Conservation (phyloP, 2,888 invertebrate genomes). For the Automeris io region DNA sequence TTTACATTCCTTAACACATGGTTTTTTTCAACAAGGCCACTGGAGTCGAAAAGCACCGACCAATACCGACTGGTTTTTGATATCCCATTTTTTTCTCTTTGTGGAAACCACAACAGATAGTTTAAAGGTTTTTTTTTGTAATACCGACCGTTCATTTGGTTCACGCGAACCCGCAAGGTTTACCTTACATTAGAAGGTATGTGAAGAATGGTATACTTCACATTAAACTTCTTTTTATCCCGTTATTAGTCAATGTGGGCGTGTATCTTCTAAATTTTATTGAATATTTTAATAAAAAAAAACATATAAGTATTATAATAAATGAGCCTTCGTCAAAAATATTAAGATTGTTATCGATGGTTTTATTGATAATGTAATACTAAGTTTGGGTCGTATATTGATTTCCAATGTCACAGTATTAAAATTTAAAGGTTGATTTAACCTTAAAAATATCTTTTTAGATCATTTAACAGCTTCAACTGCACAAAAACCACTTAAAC, state of each 20-base stretch:
- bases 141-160: conserved; percentile 55
- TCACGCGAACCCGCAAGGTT: conserved; percentile 46
- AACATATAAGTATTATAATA: conserved; percentile 9
- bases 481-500: conserved; percentile 31
- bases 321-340: conserved; percentile 14
- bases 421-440: conserved; percentile 32
- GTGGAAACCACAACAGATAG: conserved; percentile 73
- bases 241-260: not conserved
- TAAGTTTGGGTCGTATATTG: conserved; percentile 28
- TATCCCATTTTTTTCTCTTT: conserved; percentile 60
- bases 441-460: conserved; percentile 30
- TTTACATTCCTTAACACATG: conserved; percentile 76
- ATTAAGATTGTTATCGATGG: conserved; percentile 22
- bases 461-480: conserved; percentile 30
- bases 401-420: conserved; percentile 31
- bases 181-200: conserved; percentile 19
- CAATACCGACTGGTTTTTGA: conserved; percentile 73
- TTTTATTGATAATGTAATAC: conserved; percentile 28
- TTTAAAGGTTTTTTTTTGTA: conserved; percentile 68
- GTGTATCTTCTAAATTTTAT: not conserved
- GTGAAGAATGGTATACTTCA: conserved; percentile 5
- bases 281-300: conserved; percentile 4
- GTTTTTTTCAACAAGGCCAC: conserved; percentile 66
- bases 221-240: conserved; percentile 3
- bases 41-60: conserved; percentile 69